These are phyloP conservation scores for Anisognathus igniventris DNA, from an alignment of 2,797 vertebrate species.

Conservation along the genomic window DNA sequence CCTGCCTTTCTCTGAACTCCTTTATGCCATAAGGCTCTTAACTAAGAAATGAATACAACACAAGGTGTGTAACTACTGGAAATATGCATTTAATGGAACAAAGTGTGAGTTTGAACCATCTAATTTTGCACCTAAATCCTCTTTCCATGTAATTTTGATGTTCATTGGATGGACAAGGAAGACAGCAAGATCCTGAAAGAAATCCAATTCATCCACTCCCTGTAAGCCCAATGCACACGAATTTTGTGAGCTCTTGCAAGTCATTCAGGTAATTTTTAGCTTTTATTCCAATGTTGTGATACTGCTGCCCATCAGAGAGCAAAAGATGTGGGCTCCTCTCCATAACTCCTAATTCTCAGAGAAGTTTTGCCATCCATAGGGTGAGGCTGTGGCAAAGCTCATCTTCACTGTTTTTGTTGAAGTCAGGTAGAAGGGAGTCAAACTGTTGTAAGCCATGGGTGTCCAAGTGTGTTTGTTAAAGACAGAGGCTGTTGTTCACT, in stretches of 20 bases:
- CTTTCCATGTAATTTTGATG: not conserved
- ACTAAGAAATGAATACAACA: not conserved
- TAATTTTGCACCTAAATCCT: not conserved
- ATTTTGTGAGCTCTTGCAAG: not conserved
- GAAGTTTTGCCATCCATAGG: not conserved
- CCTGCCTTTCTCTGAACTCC: not conserved
- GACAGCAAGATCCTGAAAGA: not conserved
- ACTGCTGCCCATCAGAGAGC: not conserved
- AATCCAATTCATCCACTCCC: not conserved
- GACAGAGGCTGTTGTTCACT: not conserved
- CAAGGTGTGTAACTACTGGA: not conserved
- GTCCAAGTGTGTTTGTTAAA: not conserved
- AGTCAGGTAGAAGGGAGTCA: not conserved
- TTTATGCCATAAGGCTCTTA: not conserved
- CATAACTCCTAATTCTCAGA: not conserved
- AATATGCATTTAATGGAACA: not conserved
- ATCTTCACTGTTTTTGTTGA: not conserved
- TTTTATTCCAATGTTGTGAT: not conserved
- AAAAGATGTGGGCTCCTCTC: not conserved
- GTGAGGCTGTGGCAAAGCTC: not conserved
- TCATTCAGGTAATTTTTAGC: not conserved
- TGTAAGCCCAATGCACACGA: rapidly evolving
- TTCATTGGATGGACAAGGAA: not conserved
- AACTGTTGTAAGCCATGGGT: not conserved
- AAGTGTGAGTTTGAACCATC: not conserved